Evolutionary conservation across 2,888 invertebrate species (phyloP).

Genomic region (Idaea straminata): DNA sequence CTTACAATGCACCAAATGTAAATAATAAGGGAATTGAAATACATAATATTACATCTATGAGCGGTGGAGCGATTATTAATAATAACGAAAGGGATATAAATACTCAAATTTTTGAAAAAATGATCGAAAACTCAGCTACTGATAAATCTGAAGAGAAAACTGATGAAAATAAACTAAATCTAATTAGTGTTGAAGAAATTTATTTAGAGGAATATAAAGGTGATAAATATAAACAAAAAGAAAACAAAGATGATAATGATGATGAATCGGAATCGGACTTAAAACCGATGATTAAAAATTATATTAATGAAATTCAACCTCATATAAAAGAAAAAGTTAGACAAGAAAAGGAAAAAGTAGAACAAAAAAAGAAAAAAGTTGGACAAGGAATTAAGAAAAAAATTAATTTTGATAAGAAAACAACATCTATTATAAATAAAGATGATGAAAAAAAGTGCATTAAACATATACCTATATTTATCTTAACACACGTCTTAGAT

Average conservation of each 20-base stretch:
- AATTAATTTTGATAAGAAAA: conserved; percentile 8
- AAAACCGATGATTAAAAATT: neutral
- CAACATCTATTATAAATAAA: conserved; percentile 8
- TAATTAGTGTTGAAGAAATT: neutral
- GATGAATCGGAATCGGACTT: conserved; percentile 2
- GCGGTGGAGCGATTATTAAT: conserved; percentile 6
- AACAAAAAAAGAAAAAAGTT: conserved; percentile 7
- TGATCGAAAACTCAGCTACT: neutral
- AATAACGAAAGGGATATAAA: conserved; percentile 15
- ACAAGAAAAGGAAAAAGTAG: conserved; percentile 10
- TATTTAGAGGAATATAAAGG: conserved; percentile 6
- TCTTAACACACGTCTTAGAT: conserved; percentile 66
- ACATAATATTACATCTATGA: conserved; percentile 11
- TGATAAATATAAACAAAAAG: conserved; percentile 15
- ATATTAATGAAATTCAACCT: neutral
- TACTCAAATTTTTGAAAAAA: no score
- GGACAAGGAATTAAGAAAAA: conserved; percentile 13
- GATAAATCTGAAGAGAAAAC: conserved; percentile 10
- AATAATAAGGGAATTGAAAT: neutral
- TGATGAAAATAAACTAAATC: neutral
- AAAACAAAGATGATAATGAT: conserved; percentile 12
- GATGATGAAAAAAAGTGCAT: conserved; percentile 13
- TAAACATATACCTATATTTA: conserved; percentile 38
- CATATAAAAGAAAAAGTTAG: conserved; percentile 10
- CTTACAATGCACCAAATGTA: conserved; percentile 10